Base-by-base conservation (phyloP, 2,888 invertebrate species). In the Acrobasis consociella region DNA sequence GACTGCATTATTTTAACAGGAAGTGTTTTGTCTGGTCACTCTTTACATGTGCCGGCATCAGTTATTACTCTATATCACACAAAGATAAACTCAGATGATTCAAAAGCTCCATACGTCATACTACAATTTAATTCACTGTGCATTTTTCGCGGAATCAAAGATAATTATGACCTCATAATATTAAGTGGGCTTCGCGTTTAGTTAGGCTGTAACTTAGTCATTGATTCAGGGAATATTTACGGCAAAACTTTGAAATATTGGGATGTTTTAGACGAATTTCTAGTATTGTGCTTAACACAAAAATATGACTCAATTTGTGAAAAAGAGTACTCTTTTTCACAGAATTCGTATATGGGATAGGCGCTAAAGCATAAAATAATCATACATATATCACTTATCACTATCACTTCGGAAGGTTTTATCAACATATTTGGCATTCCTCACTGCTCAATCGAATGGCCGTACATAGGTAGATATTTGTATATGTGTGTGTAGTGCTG, bases 131-230 rank as follows among this genome's bases (percentile, higher is more conserved):
- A 60, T 65, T 67, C 67, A 70, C 72, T 70, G 64, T 72, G 63
- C 62, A 67, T 69, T 65, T 71, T 85, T 84, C 85, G 75, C 56
- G 73, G 85, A 85, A 76, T 76, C 65, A 72, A 76, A 67, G 67
- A 72, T 70, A 71, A 67, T 65, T 63, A 66, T 83, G 80, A 83
- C 75, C 74, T 83, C 80, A 83, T 74, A 68, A 71, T 68, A 74
- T 64, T 64, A 65, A 68, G 64, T 64, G 68, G 70, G 68, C 72
- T 70, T 62, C 63, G 72, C 69, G 74, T 75, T 68, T 76, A 67
- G 73, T 22, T 22, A 3, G 22, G 75, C 76, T 76, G 68, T 66
- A 70, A 69, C 60, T 77, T 77, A 78, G 75, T 82, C 82, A 82
- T 72, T 60, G 55, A 63, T 81, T 72, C 75, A 62, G 38, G 64